These are phyloP conservation scores for Agrochola litura DNA, from an alignment of 2,888 invertebrate species.

Conservation along the genomic window DNA sequence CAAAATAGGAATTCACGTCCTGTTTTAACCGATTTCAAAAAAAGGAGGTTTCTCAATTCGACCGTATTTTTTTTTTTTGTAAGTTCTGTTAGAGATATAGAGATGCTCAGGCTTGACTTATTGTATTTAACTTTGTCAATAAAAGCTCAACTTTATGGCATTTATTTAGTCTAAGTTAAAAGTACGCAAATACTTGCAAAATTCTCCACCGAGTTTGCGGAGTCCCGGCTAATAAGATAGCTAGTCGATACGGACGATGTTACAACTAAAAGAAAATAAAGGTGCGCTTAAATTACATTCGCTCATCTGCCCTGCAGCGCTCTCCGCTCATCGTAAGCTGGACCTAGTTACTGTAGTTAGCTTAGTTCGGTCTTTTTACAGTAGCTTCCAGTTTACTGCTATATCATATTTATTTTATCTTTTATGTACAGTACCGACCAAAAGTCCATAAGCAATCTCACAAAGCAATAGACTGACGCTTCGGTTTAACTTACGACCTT, in stretches of 20 bases:
- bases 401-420: conserved; percentile 9
- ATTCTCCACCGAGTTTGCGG: background rate
- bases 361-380: conserved; percentile 10
- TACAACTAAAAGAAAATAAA: conserved; percentile 36
- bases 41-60: too few species aligned
- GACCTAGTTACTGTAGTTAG: conserved; percentile 21
- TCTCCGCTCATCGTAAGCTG: conserved; percentile 27
- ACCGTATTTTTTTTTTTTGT: too few species aligned
- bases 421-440: too few species aligned
- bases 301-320: conserved; percentile 33
- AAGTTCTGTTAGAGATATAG: too few species aligned
- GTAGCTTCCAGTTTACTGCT: background rate
- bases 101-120: too few species aligned
- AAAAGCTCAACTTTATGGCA: background rate
- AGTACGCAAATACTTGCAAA: conserved; percentile 9
- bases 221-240: conserved; percentile 1
- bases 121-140: too few species aligned
- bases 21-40: too few species aligned
- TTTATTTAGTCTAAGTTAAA: background rate
- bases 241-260: conserved; percentile 8
- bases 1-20: too few species aligned
- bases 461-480: too few species aligned
- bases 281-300: conserved; percentile 25
- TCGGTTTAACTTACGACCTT: too few species aligned
- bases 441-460: too few species aligned